Evolutionary conservation across 2,113 vertebrate species (phyloP).

Genomic region (Andinoacara biseriatus): DNA sequence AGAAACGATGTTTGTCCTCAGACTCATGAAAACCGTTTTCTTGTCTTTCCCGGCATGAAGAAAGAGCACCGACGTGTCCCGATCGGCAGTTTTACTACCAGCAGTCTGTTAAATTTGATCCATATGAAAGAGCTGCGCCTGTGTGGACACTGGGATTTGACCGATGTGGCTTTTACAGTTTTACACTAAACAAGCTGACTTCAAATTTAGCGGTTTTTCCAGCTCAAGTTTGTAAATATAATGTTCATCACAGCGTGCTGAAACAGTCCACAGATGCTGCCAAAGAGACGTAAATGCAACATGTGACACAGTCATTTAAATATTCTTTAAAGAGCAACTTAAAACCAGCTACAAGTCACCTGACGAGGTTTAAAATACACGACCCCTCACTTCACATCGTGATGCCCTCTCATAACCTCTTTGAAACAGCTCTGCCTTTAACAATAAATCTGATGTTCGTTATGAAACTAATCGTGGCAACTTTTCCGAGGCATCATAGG

Average conservation of each 20-base stretch:
- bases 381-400: rapidly evolving
- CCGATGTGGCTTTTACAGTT: background rate
- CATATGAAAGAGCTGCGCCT: background rate
- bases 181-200: background rate
- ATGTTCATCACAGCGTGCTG: background rate
- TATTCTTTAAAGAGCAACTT: background rate
- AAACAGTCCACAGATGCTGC: background rate
- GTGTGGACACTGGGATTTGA: constrained; percentile 7
- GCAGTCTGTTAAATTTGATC: background rate
- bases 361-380: background rate
- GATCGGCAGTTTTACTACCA: background rate
- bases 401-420: background rate
- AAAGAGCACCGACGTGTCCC: background rate
- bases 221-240: background rate
- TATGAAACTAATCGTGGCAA: background rate
- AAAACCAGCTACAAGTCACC: background rate
- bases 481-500: background rate
- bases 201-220: background rate
- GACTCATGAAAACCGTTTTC: constrained; percentile 1
- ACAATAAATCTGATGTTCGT: background rate
- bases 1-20: background rate
- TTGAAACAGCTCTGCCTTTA: background rate
- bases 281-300: background rate
- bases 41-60: background rate
- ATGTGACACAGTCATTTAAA: background rate